Conservation (phyloP, 2,797 vertebrate species). For the Platalea minor region DNA sequence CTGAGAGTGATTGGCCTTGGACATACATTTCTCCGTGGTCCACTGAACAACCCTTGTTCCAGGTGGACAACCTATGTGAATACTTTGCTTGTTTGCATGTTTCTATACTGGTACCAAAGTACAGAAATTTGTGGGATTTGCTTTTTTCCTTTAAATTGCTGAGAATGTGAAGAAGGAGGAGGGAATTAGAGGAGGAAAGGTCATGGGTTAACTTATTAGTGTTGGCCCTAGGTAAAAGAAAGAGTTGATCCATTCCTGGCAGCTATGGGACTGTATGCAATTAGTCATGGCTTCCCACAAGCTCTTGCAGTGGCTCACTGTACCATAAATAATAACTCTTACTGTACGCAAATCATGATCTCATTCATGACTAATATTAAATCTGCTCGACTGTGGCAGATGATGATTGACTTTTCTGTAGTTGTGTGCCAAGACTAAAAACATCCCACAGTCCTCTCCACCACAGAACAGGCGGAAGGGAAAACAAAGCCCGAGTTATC, state of each 20-base stretch:
- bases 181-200: background rate
- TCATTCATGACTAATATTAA: conserved; percentile 42
- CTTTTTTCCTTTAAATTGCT: background rate
- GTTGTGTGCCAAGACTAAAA: conserved; percentile 8
- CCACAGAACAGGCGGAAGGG: background rate
- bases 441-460: background rate
- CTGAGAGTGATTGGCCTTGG: background rate
- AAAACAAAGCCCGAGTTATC: background rate
- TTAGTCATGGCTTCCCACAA: background rate
- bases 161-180: background rate
- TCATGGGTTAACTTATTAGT: background rate
- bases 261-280: background rate
- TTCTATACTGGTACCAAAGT: background rate
- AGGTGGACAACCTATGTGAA: background rate
- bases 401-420: background rate
- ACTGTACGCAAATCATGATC: conserved; percentile 24
- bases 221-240: background rate
- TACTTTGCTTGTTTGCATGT: background rate
- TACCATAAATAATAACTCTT: conserved; percentile 29
- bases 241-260: background rate
- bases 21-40: background rate
- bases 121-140: background rate
- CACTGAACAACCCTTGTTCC: background rate
- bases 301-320: background rate
- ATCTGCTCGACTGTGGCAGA: background rate